Percentiles rank a stretch among this genome's conserved stretches.
These are phyloP conservation scores for Machimus atricapillus DNA, from an alignment of 2,888 invertebrate genomes.

Conservation along the genomic window DNA sequence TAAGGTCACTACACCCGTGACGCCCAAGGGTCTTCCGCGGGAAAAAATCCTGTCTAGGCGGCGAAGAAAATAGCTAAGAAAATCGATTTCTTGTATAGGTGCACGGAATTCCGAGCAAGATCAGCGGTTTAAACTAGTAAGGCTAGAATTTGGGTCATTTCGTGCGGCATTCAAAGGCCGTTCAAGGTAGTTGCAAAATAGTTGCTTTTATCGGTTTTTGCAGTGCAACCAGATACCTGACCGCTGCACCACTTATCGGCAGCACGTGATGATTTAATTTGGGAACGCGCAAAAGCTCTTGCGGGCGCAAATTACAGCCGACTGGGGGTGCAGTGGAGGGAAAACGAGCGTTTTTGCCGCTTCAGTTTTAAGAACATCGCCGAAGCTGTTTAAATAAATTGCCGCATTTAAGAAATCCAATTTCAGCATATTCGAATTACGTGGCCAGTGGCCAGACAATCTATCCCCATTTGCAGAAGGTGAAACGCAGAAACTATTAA, in stretches of 20 bases:
- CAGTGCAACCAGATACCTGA: neutral
- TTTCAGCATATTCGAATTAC: neutral
- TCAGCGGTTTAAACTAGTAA: neutral
- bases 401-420: constrained; percentile 20
- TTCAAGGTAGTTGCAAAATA: neutral
- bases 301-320: neutral
- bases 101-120: neutral
- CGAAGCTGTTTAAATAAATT: neutral
- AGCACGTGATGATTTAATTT: constrained; percentile 24
- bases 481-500: constrained; percentile 21
- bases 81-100: neutral
- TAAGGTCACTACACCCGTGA: neutral
- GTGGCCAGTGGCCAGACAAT: neutral
- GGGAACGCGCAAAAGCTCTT: neutral
- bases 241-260: neutral
- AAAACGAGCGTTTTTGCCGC: neutral
- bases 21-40: neutral
- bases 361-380: neutral
- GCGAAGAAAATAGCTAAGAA: neutral
- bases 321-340: neutral
- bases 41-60: neutral
- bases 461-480: neutral
- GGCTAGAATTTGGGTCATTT: constrained; percentile 7
- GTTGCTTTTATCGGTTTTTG: neutral
- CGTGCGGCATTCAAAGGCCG: constrained; percentile 11